Evolutionary conservation across 2,113 vertebrate genomes (phyloP).

Genomic region (Forbesichthys agassizii): DNA sequence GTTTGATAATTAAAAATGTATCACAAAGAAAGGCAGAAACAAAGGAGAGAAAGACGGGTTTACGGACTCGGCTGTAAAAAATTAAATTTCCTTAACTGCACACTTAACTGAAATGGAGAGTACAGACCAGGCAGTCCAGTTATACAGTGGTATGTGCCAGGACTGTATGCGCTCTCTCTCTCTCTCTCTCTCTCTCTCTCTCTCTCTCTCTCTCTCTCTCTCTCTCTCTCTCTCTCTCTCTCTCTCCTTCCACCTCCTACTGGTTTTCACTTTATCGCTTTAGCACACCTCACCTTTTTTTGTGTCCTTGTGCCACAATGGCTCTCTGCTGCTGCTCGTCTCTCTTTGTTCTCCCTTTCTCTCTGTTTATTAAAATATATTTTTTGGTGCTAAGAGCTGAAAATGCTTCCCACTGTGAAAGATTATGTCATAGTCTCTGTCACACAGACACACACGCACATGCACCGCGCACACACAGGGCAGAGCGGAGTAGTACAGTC

Average conservation of each 20-base stretch:
- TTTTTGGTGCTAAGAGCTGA: constrained; percentile 15
- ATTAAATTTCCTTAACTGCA: neutral
- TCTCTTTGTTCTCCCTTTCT: constrained; percentile 22
- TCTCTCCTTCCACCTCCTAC: neutral
- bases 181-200: neutral
- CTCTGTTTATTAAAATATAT: constrained; percentile 37
- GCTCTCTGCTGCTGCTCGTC: constrained; percentile 25
- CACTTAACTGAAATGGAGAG: neutral
- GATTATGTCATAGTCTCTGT: constrained; percentile 31
- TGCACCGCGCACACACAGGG: neutral
- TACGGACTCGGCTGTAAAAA: neutral
- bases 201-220: constrained; percentile 4
- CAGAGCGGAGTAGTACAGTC: too few species aligned
- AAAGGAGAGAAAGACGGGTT: neutral
- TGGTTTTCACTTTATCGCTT: too few species aligned
- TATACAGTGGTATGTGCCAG: too few species aligned
- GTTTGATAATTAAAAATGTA: neutral
- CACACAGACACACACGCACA: constrained; percentile 3
- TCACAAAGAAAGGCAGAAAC: neutral
- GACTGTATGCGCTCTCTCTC: constrained; percentile 1
- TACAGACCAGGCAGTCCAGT: too few species aligned
- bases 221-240: constrained; percentile 10
- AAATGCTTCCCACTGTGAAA: constrained; percentile 39
- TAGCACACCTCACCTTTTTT: too few species aligned
- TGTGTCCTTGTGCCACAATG: neutral